A percentile compares a stretch with the other conserved stretches of the same genome.
Evolutionary conservation across 2,888 invertebrate species (phyloP).

Genomic region (Drosophila longiperda): DNA sequence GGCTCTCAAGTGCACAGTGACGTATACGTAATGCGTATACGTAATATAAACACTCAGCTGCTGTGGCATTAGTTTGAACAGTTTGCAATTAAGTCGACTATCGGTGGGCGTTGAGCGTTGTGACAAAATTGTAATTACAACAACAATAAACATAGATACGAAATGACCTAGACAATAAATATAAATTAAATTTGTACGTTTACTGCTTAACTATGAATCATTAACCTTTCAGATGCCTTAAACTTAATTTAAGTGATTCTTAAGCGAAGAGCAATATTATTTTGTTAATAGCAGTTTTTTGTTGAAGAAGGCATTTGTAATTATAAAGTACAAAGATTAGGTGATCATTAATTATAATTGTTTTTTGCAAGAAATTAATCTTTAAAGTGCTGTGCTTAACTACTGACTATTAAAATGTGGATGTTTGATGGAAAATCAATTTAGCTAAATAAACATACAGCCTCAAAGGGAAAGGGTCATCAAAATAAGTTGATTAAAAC

Average conservation of each 20-base stretch:
- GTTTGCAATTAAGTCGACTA: conserved; percentile 33
- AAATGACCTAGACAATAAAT: conserved; percentile 56
- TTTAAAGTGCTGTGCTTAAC: not conserved
- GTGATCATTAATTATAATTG: not conserved
- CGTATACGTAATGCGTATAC: conserved; percentile 52
- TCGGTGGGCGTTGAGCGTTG: conserved; percentile 53
- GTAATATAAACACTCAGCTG: conserved; percentile 43
- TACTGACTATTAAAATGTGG: not conserved
- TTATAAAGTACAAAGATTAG: not conserved
- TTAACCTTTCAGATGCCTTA: conserved; percentile 8
- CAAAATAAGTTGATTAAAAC: not conserved
- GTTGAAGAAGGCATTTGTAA: not conserved
- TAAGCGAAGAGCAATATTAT: not conserved
- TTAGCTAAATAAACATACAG: not conserved
- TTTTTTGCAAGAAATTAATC: not conserved
- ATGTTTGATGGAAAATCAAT: not conserved
- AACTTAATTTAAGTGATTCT: not conserved
- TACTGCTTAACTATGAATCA: conserved; percentile 18
- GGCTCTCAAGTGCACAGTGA: conserved; percentile 30
- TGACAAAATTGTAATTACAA: conserved; percentile 49
- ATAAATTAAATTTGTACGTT: conserved; percentile 39
- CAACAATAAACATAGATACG: conserved; percentile 52
- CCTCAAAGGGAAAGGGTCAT: not conserved
- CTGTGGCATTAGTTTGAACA: conserved; percentile 37
- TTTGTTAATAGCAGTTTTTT: not conserved